Evolutionary conservation across 1,140 invertebrate species (phyloP).

Genomic region (Drosophila bocki): DNA sequence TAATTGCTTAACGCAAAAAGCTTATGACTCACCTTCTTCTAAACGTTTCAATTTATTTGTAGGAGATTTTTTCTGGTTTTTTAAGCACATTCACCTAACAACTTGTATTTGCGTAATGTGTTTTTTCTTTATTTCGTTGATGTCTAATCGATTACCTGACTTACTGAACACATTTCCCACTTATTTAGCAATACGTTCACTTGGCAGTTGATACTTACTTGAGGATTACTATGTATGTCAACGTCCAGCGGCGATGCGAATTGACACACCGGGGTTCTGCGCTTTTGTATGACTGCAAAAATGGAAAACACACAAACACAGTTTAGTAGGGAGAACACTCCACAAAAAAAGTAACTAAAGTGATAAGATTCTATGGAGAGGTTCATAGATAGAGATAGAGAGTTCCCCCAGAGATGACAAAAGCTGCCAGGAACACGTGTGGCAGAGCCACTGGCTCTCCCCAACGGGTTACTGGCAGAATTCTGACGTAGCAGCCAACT

Average conservation of each 20-base stretch:
- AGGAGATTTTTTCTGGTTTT: not conserved
- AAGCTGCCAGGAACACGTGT: conserved; percentile 32
- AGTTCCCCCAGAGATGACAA: conserved; percentile 47
- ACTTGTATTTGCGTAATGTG: conserved; percentile 1
- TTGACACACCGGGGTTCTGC: conserved; percentile 95
- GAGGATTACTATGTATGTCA: conserved; percentile 97
- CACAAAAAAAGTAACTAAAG: conserved; percentile 21
- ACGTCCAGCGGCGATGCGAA: conserved; percentile 98
- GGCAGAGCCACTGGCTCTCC: conserved; percentile 23
- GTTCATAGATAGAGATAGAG: conserved; percentile 40
- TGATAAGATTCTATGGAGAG: conserved; percentile 67
- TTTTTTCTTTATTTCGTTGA: not conserved
- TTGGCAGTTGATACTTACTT: conserved; percentile 88
- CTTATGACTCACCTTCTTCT: not conserved
- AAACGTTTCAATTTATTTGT: not conserved
- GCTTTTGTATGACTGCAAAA: conserved; percentile 94
- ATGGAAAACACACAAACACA: conserved; percentile 50
- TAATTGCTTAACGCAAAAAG: not conserved
- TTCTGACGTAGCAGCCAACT: conserved; percentile 24
- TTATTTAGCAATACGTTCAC: conserved; percentile 22
- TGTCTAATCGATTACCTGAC: conserved; percentile 6
- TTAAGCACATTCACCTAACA: conserved; percentile 11
- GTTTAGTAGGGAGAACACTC: conserved; percentile 49
- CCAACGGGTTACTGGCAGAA: conserved; percentile 5
- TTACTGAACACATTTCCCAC: conserved; percentile 12